These are phyloP conservation scores for Clunio marinus DNA, from an alignment of 2,888 invertebrate species.

Conservation along the genomic window DNA sequence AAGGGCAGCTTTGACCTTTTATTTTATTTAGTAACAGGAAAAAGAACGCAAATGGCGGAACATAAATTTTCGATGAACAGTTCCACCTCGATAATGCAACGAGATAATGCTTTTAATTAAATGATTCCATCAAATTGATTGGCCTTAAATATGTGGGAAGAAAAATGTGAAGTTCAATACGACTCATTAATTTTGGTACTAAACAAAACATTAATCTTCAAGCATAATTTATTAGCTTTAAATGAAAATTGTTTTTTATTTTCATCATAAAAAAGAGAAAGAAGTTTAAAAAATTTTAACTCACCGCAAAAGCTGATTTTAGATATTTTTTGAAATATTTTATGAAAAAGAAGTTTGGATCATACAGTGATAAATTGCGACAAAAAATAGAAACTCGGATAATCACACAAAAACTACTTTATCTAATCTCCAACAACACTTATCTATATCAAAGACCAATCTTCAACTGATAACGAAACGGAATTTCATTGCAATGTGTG, in stretches of 20 bases:
- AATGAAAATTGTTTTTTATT: too few relatives aligned
- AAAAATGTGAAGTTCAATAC: background rate
- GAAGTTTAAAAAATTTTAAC: too few relatives aligned
- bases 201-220: background rate
- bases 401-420: background rate
- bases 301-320: too few relatives aligned
- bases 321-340: too few relatives aligned
- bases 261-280: too few relatives aligned
- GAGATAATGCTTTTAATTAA: slow-evolving; percentile 8
- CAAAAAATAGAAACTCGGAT: too few relatives aligned
- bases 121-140: background rate
- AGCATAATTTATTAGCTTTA: too few relatives aligned
- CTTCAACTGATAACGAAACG: slow-evolving; percentile 35
- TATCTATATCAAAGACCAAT: slow-evolving; percentile 40
- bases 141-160: background rate
- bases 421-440: slow-evolving; percentile 37
- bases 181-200: background rate
- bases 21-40: too few relatives aligned
- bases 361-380: too few relatives aligned
- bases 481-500: background rate
- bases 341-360: too few relatives aligned
- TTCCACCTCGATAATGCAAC: background rate
- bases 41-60: background rate
- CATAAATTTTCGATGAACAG: background rate
- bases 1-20: too few relatives aligned